Evolutionary conservation across 2,113 vertebrate species (phyloP), one percentile per base, ranked within the genome.

Genomic region (Acanthochromis polyacanthus): DNA sequence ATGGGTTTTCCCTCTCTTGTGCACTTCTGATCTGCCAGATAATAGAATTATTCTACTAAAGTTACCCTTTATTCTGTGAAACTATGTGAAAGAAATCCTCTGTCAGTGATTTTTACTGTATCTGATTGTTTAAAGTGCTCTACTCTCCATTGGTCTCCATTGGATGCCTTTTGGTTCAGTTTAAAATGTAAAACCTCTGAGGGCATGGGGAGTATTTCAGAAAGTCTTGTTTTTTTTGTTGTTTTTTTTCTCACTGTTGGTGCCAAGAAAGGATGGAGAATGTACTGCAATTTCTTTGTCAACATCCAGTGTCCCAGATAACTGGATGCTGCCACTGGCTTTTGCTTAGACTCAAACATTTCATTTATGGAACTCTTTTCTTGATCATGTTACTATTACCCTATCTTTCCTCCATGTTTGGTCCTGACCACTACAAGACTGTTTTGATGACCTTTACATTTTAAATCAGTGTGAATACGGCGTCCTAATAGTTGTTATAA

Each of bases 21-120:
- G 77, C 77, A 45, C 58, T 77, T 69, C 28, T 30, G 50, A 69
- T 59, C 6, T 52, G 11, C 14, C 28, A 23, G 25, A 60, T 75
- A 62, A 61, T 67, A 62, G 65, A 71, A 57, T 28, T 10, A 20
- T 64, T 59, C 4, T 53, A 43, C 7, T 28, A 66, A 22, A 66
- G 65, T 50, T 17, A n/a, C 59, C 55, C 62, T 75, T 81, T 64
- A 83, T 57, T 81, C 73, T 38, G 72, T 71, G 46, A 56, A 63
- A 15, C 3, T 22, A 11, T 51, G 23, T 57, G 19, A 10, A 63
- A 71, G 14, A 43, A 14, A 10, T 30, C 4, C 30, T 30, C 30
- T 30, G 30, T 30, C 30, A 9, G 6, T 38, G 12, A 22, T 62
- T 17, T 70, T 36, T 16, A 19, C 60, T 61, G 17, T 40, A 28